Evolutionary conservation across 2,113 vertebrate species (phyloP).

Genomic region (Hippocampus mohnikei): DNA sequence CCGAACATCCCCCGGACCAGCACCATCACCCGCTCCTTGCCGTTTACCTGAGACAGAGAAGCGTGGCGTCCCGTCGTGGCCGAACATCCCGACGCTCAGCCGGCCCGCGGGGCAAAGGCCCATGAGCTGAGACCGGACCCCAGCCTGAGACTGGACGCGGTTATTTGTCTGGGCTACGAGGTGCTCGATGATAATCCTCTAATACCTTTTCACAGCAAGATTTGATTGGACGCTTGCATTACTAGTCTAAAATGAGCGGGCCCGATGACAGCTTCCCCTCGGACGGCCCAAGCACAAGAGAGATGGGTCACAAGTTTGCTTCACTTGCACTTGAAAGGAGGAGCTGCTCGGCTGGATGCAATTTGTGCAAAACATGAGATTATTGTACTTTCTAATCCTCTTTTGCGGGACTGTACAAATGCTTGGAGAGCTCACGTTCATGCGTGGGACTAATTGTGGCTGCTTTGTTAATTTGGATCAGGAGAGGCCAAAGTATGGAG

Average conservation of each 20-base stretch:
- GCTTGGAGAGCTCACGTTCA: neutral
- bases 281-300: neutral
- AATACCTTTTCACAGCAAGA: constrained; percentile 98
- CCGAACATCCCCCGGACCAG: no score
- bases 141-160: constrained; percentile 35
- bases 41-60: constrained; percentile 76
- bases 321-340: constrained; percentile 23
- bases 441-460: neutral
- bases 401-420: neutral
- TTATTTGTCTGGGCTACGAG: constrained; percentile 41
- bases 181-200: constrained; percentile 78
- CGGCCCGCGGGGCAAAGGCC: constrained; percentile 51
- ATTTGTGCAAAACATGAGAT: neutral
- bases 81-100: constrained; percentile 66
- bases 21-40: neutral
- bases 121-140: constrained; percentile 48
- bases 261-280: constrained; percentile 27
- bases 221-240: constrained; percentile 79
- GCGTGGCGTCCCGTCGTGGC: constrained; percentile 64
- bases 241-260: constrained; percentile 63
- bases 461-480: neutral
- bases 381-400: neutral
- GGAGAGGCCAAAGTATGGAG: neutral
- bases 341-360: neutral
- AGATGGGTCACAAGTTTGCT: constrained; percentile 8